A percentile compares a stretch with the other conserved stretches of the same genome.
Conservation (phyloP, 2,113 vertebrate species). For the Sminthopsis crassicaudata region DNA sequence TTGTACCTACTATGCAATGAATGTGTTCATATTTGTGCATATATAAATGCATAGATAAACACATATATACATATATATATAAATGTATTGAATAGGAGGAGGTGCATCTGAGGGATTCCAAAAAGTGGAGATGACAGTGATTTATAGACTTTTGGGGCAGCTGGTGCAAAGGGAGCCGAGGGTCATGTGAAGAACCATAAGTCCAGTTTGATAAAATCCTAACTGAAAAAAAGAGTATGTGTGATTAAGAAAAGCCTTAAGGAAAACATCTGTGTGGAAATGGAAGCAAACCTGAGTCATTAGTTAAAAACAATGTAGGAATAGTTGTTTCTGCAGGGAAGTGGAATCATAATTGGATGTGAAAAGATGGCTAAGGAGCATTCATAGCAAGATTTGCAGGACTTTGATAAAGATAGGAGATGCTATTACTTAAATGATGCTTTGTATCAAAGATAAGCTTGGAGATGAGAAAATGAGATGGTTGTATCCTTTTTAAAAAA, state of each 20-base stretch:
- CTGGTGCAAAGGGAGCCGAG: not conserved
- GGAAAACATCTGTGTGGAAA: constrained; percentile 4
- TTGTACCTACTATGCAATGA: not conserved
- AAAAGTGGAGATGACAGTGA: not conserved
- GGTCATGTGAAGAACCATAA: not conserved
- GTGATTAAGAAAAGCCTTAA: not conserved
- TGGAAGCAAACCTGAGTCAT: not conserved
- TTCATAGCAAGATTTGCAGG: not conserved
- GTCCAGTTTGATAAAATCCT: constrained; percentile 11
- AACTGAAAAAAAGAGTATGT: not conserved
- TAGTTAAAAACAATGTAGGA: not conserved
- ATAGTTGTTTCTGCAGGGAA: constrained; percentile 16
- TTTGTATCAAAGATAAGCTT: not conserved
- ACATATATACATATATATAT: not conserved
- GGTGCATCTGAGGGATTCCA: not conserved
- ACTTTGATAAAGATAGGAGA: not conserved
- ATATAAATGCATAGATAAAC: not conserved
- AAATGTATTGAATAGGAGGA: not conserved
- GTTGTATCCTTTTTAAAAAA: constrained; percentile 6
- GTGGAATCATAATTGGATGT: constrained; percentile 12
- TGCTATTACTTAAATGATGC: constrained; percentile 23
- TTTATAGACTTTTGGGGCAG: not conserved
- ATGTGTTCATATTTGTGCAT: not conserved
- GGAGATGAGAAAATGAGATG: not conserved
- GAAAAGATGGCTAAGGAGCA: not conserved